Conservation (phyloP, 2,113 vertebrate species). For the Zapus hudsonius region DNA sequence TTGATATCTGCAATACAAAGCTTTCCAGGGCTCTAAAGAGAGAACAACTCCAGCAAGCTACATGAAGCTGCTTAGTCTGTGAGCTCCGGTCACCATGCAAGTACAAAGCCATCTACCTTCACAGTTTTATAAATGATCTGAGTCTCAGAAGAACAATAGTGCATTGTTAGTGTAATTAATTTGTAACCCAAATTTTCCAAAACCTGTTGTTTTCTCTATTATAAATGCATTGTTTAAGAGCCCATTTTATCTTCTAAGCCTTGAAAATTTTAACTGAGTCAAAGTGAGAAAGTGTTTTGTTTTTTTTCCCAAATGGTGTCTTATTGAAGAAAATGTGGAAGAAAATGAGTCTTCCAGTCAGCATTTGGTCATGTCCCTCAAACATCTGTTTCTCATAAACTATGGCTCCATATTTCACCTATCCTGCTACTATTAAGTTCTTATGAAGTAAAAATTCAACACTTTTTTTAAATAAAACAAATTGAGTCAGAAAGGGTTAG, state of each 20-base stretch:
- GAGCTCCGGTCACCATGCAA: neutral
- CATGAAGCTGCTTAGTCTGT: neutral
- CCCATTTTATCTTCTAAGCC: neutral
- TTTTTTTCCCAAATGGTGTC: neutral
- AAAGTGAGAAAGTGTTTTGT: neutral
- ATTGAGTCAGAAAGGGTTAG: neutral
- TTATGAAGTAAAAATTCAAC: neutral
- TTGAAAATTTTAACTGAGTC: slow-evolving; percentile 22
- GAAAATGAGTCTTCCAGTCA: slow-evolving; percentile 47
- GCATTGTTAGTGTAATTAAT: neutral
- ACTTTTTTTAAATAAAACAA: slow-evolving; percentile 18
- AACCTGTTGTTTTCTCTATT: neutral
- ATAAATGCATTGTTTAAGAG: neutral
- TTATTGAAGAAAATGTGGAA: slow-evolving; percentile 55
- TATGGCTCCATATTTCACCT: neutral
- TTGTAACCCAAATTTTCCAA: slow-evolving; percentile 15
- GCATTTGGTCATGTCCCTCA: neutral
- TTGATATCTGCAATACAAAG: neutral
- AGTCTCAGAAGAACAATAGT: neutral
- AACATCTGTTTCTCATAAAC: slow-evolving; percentile 64
- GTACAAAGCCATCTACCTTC: neutral
- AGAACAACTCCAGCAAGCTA: neutral
- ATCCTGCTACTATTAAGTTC: slow-evolving; percentile 5
- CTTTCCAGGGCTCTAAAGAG: neutral
- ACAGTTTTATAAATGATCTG: neutral